Base-by-base conservation (phyloP, 2,797 vertebrate species). In the Delichon dasypus region DNA sequence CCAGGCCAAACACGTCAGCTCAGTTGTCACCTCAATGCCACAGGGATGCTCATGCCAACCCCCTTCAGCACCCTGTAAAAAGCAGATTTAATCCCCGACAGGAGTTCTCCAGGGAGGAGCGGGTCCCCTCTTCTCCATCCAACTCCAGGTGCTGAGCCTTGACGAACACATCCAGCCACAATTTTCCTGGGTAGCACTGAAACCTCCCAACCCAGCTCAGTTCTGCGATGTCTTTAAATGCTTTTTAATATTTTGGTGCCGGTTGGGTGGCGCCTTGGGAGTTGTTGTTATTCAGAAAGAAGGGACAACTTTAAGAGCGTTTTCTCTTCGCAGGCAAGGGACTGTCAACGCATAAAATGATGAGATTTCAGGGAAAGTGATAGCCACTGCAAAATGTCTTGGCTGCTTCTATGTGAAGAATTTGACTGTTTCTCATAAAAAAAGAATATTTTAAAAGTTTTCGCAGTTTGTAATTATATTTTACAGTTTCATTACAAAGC, bases 401-500 rank as follows among this genome's bases (percentile, higher is more conserved):
- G 62, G 86, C 47, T 93, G 74, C 77, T 90, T 89, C 90, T 83
- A 11, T 61, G 78, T 40, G 51, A 82, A 67, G 94, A 60, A 88
- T 73, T 73, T 60, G 71, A 95, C 88, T 89, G 83, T 72, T 96
- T 79, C 67, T 90, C 94, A 96, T 87, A 75, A 89, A 78, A 95
- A 42, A 42, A 42, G n/a, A 94, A 89, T 86, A 88, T 75, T 92
- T 1, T 2, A 62, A 89, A 96, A 90, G 64, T 97, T 97, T 96
- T 95, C 2, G 10, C 95, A 89, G 74, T 97, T 97, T 97, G 88
- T 97, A 97, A 97, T 96, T 96, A 80, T 95, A 95, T 97, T 96
- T 97, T 96, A 96, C 93, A 95, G 85, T 96, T 97, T 97, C 96
- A 95, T 97, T 97, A 93, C 92, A 85, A 90, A 97, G 91, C 95